Evolutionary conservation across 2,797 vertebrate species (phyloP).

Genomic region (Pelochelys cantorii): DNA sequence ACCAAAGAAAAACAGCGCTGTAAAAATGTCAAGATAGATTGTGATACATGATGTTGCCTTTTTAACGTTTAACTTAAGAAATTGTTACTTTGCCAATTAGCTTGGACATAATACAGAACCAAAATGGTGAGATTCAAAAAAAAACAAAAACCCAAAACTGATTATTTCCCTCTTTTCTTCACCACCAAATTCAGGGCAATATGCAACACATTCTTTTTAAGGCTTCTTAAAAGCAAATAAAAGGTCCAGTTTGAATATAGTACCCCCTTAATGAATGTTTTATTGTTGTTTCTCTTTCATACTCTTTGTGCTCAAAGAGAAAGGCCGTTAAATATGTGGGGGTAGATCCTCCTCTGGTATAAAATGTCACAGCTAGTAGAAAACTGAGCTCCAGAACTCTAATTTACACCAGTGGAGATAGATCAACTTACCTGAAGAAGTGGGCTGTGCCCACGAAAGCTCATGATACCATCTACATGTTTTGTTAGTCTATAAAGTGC

Average conservation of each 20-base stretch:
- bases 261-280: neutral
- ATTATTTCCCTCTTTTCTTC: neutral
- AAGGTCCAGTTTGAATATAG: neutral
- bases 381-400: neutral
- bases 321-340: neutral
- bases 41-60: neutral
- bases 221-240: neutral
- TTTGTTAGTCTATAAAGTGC: too few relatives aligned
- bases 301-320: neutral
- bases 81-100: neutral
- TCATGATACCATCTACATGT: too few relatives aligned
- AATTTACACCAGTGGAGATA: neutral
- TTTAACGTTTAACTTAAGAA: neutral
- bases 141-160: neutral
- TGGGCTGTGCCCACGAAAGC: too few relatives aligned
- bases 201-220: neutral
- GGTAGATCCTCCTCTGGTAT: neutral
- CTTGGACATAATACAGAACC: neutral
- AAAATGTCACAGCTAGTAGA: neutral
- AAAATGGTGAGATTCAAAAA: neutral
- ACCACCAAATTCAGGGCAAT: neutral
- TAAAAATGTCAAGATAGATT: neutral
- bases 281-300: neutral
- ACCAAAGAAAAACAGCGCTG: neutral
- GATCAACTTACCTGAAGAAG: neutral